Evolutionary conservation across 2,797 vertebrate species (phyloP).

Genomic region (Manis crassicaudata): DNA sequence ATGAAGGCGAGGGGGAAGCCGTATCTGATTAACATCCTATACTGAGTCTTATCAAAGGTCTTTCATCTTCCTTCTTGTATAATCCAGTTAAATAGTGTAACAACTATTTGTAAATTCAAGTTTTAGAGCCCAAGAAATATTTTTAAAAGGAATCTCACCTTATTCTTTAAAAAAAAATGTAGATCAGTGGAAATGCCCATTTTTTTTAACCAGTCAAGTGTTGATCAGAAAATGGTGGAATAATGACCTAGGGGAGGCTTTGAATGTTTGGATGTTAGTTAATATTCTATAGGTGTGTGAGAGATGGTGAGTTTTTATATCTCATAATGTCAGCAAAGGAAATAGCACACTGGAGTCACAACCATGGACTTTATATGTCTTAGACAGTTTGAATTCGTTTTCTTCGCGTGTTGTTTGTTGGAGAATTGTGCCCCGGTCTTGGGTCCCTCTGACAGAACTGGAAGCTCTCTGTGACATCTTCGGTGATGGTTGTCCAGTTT

Average conservation of each 20-base stretch:
- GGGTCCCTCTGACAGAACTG: background rate
- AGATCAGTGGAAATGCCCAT: background rate
- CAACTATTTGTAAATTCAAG: background rate
- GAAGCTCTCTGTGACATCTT: background rate
- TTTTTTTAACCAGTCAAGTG: background rate
- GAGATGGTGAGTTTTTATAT: background rate
- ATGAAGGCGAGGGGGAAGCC: background rate
- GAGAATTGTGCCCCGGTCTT: background rate
- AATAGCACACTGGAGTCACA: background rate
- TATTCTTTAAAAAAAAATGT: background rate
- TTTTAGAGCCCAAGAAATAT: background rate
- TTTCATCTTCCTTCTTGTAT: background rate
- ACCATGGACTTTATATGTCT: background rate
- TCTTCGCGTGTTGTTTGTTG: background rate
- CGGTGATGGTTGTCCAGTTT: background rate
- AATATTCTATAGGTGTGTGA: background rate
- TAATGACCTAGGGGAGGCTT: background rate
- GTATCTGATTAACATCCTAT: background rate
- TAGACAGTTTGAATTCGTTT: background rate
- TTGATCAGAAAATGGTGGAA: background rate
- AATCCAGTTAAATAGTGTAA: background rate
- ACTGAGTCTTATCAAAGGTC: background rate
- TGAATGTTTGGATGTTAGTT: background rate
- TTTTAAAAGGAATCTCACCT: background rate
- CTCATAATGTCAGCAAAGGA: background rate